These are phyloP conservation scores for Euzetes globulus DNA, from an alignment of 2,888 invertebrate genomes.

Conservation along the genomic window DNA sequence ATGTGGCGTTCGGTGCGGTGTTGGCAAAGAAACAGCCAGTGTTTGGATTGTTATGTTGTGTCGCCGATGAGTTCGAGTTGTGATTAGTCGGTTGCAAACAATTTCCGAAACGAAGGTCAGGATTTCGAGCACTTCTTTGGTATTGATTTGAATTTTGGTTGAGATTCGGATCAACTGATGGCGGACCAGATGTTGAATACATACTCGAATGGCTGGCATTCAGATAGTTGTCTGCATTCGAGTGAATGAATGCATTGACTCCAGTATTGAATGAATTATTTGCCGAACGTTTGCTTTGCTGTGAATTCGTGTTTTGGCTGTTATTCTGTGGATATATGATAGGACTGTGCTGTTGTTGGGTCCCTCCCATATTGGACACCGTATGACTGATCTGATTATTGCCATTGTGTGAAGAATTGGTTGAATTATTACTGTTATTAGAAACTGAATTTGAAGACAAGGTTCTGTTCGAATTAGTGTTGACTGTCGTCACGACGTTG, in stretches of 20 bases:
- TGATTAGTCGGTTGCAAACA: conserved; percentile 9
- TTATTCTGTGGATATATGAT: neutral
- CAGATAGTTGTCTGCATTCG: neutral
- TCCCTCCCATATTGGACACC: neutral
- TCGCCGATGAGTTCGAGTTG: neutral
- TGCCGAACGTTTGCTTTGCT: neutral
- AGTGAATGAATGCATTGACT: conserved; percentile 5
- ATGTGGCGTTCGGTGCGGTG: neutral
- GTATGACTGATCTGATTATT: conserved; percentile 22
- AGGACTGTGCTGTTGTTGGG: neutral
- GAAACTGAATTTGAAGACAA: neutral
- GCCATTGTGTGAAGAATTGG: neutral
- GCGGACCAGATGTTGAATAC: neutral
- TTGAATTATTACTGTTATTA: neutral
- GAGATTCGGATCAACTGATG: neutral
- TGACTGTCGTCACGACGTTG: neutral
- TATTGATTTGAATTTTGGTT: neutral
- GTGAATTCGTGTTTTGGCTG: neutral
- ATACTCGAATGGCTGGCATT: neutral
- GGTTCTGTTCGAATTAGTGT: neutral
- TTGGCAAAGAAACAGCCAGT: conserved; percentile 25
- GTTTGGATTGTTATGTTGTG: conserved; percentile 1
- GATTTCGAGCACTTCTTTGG: neutral
- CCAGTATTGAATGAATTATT: neutral
- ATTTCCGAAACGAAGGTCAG: neutral